Conservation (phyloP, 2,888 invertebrate species). For the Stenodema calcarata region DNA sequence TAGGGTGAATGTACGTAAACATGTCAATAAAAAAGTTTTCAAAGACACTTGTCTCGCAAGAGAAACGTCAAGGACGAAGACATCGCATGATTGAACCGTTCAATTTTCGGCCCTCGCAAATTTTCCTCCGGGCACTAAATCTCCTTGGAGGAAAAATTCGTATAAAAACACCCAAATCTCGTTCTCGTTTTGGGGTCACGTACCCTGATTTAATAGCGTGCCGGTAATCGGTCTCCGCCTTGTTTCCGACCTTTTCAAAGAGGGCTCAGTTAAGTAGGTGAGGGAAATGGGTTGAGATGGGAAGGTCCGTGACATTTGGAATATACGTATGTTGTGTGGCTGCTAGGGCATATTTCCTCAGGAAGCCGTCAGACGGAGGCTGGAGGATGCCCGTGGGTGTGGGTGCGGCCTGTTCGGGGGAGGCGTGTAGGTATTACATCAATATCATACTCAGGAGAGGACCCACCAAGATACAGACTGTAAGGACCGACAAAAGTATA, state of each 20-base stretch:
- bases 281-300: not conserved
- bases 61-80: not conserved
- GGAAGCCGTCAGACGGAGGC: not conserved
- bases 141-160: not conserved
- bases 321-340: not conserved
- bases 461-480: too few relatives aligned
- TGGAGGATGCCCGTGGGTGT: not conserved
- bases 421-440: too few relatives aligned
- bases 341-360: not conserved
- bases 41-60: not conserved
- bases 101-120: not conserved
- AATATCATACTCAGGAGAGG: too few relatives aligned
- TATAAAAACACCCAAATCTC: not conserved
- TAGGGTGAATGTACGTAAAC: too few relatives aligned
- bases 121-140: not conserved
- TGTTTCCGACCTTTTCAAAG: constrained; percentile 15
- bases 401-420: not conserved
- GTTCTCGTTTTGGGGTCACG: not conserved
- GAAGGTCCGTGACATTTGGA: constrained; percentile 9
- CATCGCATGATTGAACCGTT: not conserved
- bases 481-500: too few relatives aligned
- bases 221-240: constrained; percentile 18
- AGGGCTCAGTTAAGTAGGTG: not conserved
- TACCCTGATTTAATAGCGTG: constrained; percentile 1
- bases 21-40: too few relatives aligned